Evolutionary conservation across 2,113 vertebrate species (phyloP).

Genomic region (Galeopterus variegatus): DNA sequence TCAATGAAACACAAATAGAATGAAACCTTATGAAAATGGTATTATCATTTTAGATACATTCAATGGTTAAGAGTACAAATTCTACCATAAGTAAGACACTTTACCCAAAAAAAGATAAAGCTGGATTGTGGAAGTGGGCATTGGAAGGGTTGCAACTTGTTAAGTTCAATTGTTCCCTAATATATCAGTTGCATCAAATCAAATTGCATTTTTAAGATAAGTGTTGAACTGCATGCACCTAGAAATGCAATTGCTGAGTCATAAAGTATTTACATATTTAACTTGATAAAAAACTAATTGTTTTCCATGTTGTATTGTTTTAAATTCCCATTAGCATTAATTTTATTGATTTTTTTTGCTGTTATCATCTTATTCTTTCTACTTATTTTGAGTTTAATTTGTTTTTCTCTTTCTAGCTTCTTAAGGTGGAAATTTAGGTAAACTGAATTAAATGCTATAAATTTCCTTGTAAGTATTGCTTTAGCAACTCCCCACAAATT

Average conservation of each 20-base stretch:
- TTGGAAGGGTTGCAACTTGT: background rate
- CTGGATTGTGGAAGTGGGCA: background rate
- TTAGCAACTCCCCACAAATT: too few species aligned
- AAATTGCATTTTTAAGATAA: background rate
- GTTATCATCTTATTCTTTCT: background rate
- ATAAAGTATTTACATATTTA: background rate
- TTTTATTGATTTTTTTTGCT: background rate
- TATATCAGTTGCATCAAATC: background rate
- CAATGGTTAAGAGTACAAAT: background rate
- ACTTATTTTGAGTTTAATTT: background rate
- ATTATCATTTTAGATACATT: background rate
- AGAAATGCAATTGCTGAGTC: background rate
- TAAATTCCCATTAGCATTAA: background rate
- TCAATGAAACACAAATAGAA: background rate
- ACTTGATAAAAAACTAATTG: constrained; percentile 17
- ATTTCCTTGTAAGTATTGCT: too few species aligned
- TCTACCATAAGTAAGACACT: background rate
- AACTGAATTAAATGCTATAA: too few species aligned
- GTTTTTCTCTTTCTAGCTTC: too few species aligned
- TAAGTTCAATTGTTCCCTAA: background rate
- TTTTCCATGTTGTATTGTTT: background rate
- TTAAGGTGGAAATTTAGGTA: too few species aligned
- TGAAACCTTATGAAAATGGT: background rate
- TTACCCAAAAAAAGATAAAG: background rate
- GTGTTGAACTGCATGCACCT: background rate